Evolutionary conservation across 2,888 invertebrate genomes (phyloP), one percentile per base, ranked within the genome.

Genomic region (Sepioteuthis lessoniana): DNA sequence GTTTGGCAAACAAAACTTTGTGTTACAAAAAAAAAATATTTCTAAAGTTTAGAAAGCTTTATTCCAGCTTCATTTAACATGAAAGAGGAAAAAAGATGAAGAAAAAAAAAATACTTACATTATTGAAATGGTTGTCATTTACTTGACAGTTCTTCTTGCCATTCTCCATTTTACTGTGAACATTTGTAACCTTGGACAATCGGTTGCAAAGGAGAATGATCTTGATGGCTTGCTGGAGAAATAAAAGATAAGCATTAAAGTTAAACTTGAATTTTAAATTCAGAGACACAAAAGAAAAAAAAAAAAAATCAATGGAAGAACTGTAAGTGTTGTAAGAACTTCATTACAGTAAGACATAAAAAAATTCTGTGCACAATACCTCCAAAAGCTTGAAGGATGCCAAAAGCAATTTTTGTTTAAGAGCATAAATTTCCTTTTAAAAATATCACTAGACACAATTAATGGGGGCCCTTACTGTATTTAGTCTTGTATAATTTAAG

Each of bases 171-270:
- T 76, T 76, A 76, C n/a, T 35, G 19, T 35, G 35, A 76, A n/a
- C 76, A n/a, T 13, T 76, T 76, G 47, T 95, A 95, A 97, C 97
- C 94, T 96, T 95, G 5, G 97, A 97, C 94, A 97, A 96, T 55
- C 97, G 96, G 95, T 97, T 97, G 95, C 97, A 97, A 94, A 97
- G 95, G 37, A 97, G 96, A 76, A 97, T 97, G 76, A 97, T 96
- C 94, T 97, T 97, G 95, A 97, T 96, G 8, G 97, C 97, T 96
- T 97, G 96, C 97, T 97, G 96, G n/a, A 76, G 13, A 25, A 25
- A 55, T 5, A 55, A 76, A 76, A n/a, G 25, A 76, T 16, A 76
- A 10, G 31, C 60, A 60, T 60, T 60, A 28, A 60, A 60, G 60
- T 60, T 76, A 5, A 35, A n/a, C 76, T 76, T 16, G n/a, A 76